These are phyloP conservation scores for Eretmocerus hayati DNA, from an alignment of 2,888 invertebrate genomes.

Conservation along the genomic window DNA sequence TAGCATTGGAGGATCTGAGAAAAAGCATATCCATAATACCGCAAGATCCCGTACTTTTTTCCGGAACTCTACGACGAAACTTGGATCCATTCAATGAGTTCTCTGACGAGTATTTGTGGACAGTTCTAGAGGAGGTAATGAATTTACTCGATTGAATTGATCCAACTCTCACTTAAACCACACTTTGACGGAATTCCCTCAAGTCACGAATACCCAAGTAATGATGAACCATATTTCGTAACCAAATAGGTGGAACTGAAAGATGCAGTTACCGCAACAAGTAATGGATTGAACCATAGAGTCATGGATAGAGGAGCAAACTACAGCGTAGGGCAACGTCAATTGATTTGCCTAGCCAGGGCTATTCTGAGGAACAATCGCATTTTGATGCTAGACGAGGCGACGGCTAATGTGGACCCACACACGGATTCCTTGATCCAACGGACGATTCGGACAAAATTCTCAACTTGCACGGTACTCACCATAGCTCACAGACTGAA, in stretches of 20 bases:
- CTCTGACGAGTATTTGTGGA: conserved; percentile 51
- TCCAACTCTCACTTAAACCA: not conserved
- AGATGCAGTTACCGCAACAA: conserved; percentile 54
- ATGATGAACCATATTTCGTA: not conserved
- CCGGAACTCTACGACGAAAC: conserved; percentile 59
- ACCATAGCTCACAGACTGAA: conserved; percentile 58
- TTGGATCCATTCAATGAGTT: conserved; percentile 60
- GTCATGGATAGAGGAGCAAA: conserved; percentile 74
- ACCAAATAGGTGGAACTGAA: conserved; percentile 63
- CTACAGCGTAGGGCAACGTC: conserved; percentile 86
- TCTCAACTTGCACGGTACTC: conserved; percentile 52
- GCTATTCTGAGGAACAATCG: conserved; percentile 46
- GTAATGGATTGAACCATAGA: conserved; percentile 58
- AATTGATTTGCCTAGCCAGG: conserved; percentile 81
- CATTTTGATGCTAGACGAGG: conserved; percentile 84
- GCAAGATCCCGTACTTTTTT: conserved; percentile 63
- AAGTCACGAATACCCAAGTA: no score
- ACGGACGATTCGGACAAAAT: conserved; percentile 52
- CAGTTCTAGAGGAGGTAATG: conserved; percentile 51
- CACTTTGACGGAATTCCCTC: no score
- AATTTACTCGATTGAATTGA: not conserved
- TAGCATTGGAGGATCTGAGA: conserved; percentile 56
- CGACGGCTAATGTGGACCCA: conserved; percentile 88
- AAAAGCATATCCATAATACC: conserved; percentile 59
- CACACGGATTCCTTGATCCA: conserved; percentile 59